A percentile compares a stretch with the other conserved stretches of the same genome.
These are phyloP conservation scores for Tethea ocularis DNA, from an alignment of 2,888 invertebrate genomes.

Conservation along the genomic window DNA sequence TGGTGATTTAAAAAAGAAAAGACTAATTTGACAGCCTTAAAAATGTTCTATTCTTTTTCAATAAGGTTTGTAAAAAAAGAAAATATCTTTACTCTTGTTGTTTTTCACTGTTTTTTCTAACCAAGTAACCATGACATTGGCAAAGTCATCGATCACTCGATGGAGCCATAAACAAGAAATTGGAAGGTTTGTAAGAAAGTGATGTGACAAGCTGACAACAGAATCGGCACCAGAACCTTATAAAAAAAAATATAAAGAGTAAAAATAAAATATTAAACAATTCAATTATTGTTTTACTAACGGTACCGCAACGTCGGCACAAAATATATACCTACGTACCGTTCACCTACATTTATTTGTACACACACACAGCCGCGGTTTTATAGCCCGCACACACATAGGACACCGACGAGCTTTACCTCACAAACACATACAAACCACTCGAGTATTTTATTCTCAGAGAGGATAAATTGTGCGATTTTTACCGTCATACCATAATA, in stretches of 20 bases:
- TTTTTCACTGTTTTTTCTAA: no score
- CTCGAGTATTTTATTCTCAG: conserved; percentile 42
- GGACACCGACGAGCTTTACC: conserved; percentile 39
- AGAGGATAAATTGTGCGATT: conserved; percentile 65
- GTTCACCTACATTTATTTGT: conserved; percentile 81
- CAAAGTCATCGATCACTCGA: no score
- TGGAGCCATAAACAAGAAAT: no score
- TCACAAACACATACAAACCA: conserved; percentile 39
- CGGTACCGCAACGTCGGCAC: conserved; percentile 50
- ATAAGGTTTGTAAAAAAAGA: no score
- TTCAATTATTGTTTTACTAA: conserved; percentile 31
- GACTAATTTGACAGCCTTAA: no score
- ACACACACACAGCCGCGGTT: conserved; percentile 69
- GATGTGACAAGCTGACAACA: not conserved
- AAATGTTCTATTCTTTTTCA: no score
- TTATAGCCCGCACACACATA: conserved; percentile 58
- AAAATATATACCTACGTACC: conserved; percentile 61
- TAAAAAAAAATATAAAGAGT: no score
- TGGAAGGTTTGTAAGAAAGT: no score
- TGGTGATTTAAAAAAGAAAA: no score
- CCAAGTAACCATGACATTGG: no score
- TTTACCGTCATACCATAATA: conserved; percentile 17
- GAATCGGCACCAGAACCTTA: not conserved
- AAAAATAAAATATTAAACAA: conserved; percentile 14
- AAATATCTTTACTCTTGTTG: no score